Percentiles rank a stretch among this genome's conserved stretches.
phyloP scores from a whole-genome alignment of 2,888 invertebrate genomes.

The Hetaerina titia region DNA sequence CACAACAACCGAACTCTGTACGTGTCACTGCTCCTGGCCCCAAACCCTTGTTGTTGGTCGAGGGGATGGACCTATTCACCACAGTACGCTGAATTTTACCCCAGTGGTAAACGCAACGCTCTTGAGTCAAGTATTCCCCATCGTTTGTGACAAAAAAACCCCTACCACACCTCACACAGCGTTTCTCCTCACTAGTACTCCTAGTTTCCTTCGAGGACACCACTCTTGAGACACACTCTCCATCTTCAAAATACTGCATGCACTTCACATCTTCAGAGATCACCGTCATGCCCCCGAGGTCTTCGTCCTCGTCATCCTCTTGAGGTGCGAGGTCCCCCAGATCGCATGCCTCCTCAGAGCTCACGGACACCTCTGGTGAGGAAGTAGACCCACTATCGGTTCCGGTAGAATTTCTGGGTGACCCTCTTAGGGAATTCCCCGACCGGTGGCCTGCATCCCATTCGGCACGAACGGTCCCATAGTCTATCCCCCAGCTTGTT shows the following conservation, averaged over 20 bases:
- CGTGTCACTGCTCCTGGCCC: slow-evolving; percentile 71
- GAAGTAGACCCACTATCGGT: slow-evolving; percentile 48
- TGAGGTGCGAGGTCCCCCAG: slow-evolving; percentile 56
- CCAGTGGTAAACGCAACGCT: slow-evolving; percentile 93
- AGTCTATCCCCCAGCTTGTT: slow-evolving; percentile 68
- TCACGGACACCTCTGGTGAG: slow-evolving; percentile 64
- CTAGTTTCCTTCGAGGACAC: slow-evolving; percentile 45
- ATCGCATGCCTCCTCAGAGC: slow-evolving; percentile 64
- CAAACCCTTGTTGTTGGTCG: slow-evolving; percentile 58
- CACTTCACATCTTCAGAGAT: slow-evolving; percentile 47
- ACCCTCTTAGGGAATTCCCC: slow-evolving; percentile 37
- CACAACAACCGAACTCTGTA: slow-evolving; percentile 83
- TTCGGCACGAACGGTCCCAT: slow-evolving; percentile 70
- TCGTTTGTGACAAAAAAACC: slow-evolving; percentile 85
- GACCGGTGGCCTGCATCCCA: slow-evolving; percentile 73
- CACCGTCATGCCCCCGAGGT: slow-evolving; percentile 28
- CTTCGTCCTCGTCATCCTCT: slow-evolving; percentile 65
- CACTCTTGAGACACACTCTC: slow-evolving; percentile 8
- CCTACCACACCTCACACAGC: slow-evolving; percentile 86
- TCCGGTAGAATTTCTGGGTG: slow-evolving; percentile 28
- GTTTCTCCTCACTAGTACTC: slow-evolving; percentile 72
- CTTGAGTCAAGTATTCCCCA: slow-evolving; percentile 86
- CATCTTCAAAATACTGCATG: slow-evolving; percentile 11
- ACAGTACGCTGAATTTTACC: slow-evolving; percentile 84
- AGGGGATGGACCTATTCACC: slow-evolving; percentile 69